A percentile compares a stretch with the other conserved stretches of the same genome.
Conservation (phyloP, 2,888 invertebrate species). For the Phrixothrix hirtus region DNA sequence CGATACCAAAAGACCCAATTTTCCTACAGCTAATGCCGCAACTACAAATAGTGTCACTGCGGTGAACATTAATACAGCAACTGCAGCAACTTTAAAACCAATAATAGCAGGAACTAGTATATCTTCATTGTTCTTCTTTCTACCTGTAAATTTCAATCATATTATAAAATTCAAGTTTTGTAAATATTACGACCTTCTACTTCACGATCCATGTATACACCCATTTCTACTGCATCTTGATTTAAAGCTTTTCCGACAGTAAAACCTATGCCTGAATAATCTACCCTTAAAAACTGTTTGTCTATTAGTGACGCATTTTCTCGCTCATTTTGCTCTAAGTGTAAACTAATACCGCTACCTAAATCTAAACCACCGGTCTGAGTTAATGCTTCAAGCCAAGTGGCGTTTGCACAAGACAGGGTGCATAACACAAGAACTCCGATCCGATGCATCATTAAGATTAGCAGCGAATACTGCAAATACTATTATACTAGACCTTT, state of each 20-base stretch:
- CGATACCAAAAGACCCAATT: slow-evolving; percentile 68
- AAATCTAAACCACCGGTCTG: slow-evolving; percentile 42
- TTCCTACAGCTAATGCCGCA: slow-evolving; percentile 71
- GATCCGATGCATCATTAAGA: slow-evolving; percentile 42
- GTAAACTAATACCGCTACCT: slow-evolving; percentile 43
- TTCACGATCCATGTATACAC: slow-evolving; percentile 41
- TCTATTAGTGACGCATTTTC: slow-evolving; percentile 55
- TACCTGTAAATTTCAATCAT: slow-evolving; percentile 52
- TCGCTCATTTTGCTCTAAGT: slow-evolving; percentile 41
- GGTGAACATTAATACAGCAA: slow-evolving; percentile 64
- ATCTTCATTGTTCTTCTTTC: slow-evolving; percentile 64
- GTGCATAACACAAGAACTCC: slow-evolving; percentile 39
- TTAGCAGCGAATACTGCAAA: slow-evolving; percentile 37
- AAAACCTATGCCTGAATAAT: slow-evolving; percentile 61
- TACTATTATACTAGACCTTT: slow-evolving; percentile 39
- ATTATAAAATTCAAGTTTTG: background rate
- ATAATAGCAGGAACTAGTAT: slow-evolving; percentile 67
- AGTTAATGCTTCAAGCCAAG: slow-evolving; percentile 43
- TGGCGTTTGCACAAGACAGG: slow-evolving; percentile 23
- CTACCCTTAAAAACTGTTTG: slow-evolving; percentile 60
- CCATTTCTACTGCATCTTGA: slow-evolving; percentile 58
- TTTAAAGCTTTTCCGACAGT: slow-evolving; percentile 58
- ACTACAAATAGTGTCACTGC: slow-evolving; percentile 66
- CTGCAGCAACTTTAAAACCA: slow-evolving; percentile 70
- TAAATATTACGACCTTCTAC: slow-evolving; percentile 44